A percentile compares a stretch with the other conserved stretches of the same genome.
Evolutionary conservation across 2,797 vertebrate species (phyloP).

Genomic region (Cuculus canorus): DNA sequence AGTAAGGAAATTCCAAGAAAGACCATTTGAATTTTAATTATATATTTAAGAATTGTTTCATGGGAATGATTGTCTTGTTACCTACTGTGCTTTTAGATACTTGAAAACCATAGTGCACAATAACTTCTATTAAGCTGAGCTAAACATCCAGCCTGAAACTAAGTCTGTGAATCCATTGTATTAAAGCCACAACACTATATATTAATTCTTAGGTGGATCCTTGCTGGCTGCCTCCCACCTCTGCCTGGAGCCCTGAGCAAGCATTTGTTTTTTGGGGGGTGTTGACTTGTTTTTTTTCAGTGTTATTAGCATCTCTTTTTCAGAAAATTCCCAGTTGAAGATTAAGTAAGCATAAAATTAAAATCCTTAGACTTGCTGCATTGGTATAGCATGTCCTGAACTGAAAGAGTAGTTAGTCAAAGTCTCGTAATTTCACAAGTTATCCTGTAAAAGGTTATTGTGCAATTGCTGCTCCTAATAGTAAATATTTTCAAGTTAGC

Average conservation of each 20-base stretch:
- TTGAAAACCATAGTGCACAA: neutral
- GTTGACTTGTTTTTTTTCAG: neutral
- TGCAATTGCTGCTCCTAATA: neutral
- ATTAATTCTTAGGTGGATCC: neutral
- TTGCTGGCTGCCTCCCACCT: neutral
- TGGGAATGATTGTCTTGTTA: neutral
- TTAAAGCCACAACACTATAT: neutral
- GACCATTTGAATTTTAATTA: neutral
- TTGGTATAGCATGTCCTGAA: neutral
- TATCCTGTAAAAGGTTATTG: neutral
- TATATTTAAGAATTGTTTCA: neutral
- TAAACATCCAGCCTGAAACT: neutral
- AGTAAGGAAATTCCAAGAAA: neutral
- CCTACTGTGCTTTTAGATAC: neutral
- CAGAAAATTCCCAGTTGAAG: neutral
- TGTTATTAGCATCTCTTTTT: neutral
- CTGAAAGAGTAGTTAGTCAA: neutral
- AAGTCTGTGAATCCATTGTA: neutral
- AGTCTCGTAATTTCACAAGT: neutral
- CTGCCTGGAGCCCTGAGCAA: neutral
- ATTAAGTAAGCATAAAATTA: neutral
- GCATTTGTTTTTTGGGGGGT: neutral
- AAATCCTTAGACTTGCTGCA: neutral
- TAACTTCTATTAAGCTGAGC: neutral
- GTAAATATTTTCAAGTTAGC: neutral